Conservation (phyloP, 2,113 vertebrate genomes). For the cat (Felis catus) region DNA sequence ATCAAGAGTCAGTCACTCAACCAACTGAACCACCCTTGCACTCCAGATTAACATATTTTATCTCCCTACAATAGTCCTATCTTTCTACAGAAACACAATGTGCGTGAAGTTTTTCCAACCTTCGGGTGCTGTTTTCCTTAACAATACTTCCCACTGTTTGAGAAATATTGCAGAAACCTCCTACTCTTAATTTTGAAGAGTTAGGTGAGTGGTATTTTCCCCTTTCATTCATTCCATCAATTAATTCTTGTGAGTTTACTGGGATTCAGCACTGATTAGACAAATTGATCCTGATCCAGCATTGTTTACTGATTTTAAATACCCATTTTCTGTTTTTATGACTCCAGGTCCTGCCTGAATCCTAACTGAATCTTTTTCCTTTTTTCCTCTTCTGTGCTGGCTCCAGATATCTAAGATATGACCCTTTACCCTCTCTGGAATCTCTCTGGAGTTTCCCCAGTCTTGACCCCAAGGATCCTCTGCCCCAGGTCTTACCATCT, state of each 20-base stretch:
- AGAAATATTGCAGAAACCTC: not conserved
- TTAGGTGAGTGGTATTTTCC: not conserved
- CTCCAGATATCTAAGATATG: not conserved
- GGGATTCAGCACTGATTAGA: not conserved
- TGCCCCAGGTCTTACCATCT: not conserved
- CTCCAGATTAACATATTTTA: not conserved
- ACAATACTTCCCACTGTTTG: not conserved
- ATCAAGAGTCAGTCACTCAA: too few species aligned
- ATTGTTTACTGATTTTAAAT: not conserved
- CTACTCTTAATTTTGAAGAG: not conserved
- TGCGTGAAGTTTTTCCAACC: not conserved
- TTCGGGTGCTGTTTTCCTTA: not conserved
- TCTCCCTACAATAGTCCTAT: not conserved
- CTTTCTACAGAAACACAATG: not conserved
- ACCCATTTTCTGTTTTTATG: not conserved
- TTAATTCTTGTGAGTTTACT: not conserved
- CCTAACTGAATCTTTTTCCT: not conserved
- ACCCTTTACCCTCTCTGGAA: not conserved
- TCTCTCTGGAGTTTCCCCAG: not conserved
- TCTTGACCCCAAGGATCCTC: not conserved
- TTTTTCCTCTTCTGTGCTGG: not conserved
- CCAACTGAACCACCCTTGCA: too few species aligned
- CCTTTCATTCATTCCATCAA: not conserved
- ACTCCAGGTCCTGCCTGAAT: not conserved
- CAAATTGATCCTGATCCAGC: not conserved